Evolutionary conservation across 1,140 invertebrate genomes (phyloP), one percentile per base, ranked within the genome.

Genomic region (Brachionus koreanus): DNA sequence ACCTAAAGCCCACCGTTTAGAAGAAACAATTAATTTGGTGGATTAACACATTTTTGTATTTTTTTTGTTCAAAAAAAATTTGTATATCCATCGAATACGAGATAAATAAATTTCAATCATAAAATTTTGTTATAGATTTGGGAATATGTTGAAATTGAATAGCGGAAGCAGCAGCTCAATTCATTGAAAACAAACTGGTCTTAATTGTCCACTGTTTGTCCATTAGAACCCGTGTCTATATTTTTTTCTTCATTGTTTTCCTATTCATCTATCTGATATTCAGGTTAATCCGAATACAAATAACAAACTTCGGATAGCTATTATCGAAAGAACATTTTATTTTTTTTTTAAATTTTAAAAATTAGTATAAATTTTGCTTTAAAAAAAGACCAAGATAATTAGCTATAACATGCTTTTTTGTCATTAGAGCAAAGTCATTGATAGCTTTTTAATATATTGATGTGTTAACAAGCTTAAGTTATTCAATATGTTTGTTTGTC

Each of bases 281-380:
- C 65, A 69, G 65, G 65, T 69, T 69, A 69, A 69, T 69, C 65
- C 65, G 37, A 69, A 39, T 69, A 69, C 35, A 69, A 69, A 69
- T 69, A 69, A 69, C 4, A 37, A 37, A 65, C 33, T 12, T 37
- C 37, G 65, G 65, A 37, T 69, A 39, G 33, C 33, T 69, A 69
- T 69, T 69, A 69, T 13, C 33, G 13, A 69, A 69, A 4, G 65
- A 19, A 37, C 65, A 37, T 33, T 33, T 33, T 12, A 46, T 65
- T 37, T 23, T 35, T 37, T 25, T 63, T 65, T 65, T 1, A 57
- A 57, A 57, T 57, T 57, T 57, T 9, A 57, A 57, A 57, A 57
- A 29, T 29, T 29, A 29, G 29, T 29, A 2, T 29, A 29, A 49
- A 49, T 49, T 49, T 49, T 13, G 16, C 13, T 49, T 49, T n/a